Percentiles rank a stretch among this genome's conserved stretches.
These are phyloP conservation scores for Cyclopterus lumpus DNA, from an alignment of 2,797 vertebrate genomes.

Conservation along the genomic window DNA sequence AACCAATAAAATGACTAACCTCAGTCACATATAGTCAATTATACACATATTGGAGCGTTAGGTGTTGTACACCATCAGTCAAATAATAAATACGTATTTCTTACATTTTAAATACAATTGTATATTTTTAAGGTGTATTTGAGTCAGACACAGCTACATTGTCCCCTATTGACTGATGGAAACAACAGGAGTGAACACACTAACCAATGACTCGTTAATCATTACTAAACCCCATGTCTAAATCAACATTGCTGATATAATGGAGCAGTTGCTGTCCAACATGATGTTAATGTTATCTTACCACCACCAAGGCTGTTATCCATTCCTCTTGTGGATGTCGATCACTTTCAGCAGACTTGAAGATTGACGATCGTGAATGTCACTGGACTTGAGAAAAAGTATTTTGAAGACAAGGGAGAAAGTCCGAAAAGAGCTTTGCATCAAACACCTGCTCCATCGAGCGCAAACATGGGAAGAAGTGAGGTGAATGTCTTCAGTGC, in stretches of 20 bases:
- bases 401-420: constrained; percentile 51
- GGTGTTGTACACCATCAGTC: neutral
- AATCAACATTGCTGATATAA: constrained; percentile 6
- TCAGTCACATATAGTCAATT: neutral
- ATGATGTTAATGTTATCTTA: constrained; percentile 46
- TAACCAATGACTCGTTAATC: neutral
- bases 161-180: neutral
- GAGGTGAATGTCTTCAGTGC: constrained; percentile 32
- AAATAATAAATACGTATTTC: neutral
- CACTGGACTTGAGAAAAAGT: constrained; percentile 50
- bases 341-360: constrained; percentile 30
- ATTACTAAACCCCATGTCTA: neutral
- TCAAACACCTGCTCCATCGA: constrained; percentile 68
- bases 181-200: constrained; percentile 25
- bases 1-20: neutral
- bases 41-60: neutral
- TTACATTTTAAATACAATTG: neutral
- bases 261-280: neutral
- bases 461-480: constrained; percentile 13
- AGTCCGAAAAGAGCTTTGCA: constrained; percentile 46
- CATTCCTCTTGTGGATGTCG: constrained; percentile 71
- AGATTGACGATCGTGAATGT: constrained; percentile 31
- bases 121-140: neutral
- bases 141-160: neutral
- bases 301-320: constrained; percentile 82